Base-by-base conservation (phyloP, 2,797 vertebrate species). In the Malacoctenus gilli region DNA sequence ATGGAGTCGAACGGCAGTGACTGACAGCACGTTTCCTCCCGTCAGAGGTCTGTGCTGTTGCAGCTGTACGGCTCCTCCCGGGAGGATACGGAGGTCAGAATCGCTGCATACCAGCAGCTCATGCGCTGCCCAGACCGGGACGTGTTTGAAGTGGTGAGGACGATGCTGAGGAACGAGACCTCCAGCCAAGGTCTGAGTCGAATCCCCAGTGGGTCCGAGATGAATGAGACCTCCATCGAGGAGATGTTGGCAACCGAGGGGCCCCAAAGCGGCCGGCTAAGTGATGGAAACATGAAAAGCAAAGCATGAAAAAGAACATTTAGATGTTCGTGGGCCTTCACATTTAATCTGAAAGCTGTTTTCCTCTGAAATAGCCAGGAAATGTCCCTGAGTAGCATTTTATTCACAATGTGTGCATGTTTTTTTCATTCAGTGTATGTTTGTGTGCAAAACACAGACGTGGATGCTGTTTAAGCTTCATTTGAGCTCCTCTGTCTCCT, bases 31-130 rank as follows among this genome's bases (percentile, higher is more conserved):
- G 56, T 34, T 85, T 89, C 72, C 81, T 72, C 77, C 61, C 75
- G 56, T 59, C 81, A 97, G 95, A 89, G 87, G 46, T 62, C 80
- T 15, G 1, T 81, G 69, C 89, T 96, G 76, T 65, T 91, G 73
- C 88, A 72, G 68, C 85, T 94, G 59, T 96, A 94, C 71, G 63
- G 91, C 72, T 72, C 74, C 18, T 79, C 76, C 13, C 83, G 77
- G 0, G 94, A 96, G 80, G 91, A 95, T 25, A 83, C 85, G 1
- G 95, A 96, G 90, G 84, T 96, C 87, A 88, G 92, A 83, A 94
- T 96, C 38, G 87, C 91, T 22, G 92, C 95, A 65, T 95, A 94
- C 89, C 94, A 93, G 69, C 89, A 90, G 71, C 87, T 94, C 78
- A 92, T 95, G 91, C 90, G 77, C 55, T 96, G 94, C 77, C 92